Conservation (phyloP, 2,888 invertebrate species). For the Tenthredo mesomela region DNA sequence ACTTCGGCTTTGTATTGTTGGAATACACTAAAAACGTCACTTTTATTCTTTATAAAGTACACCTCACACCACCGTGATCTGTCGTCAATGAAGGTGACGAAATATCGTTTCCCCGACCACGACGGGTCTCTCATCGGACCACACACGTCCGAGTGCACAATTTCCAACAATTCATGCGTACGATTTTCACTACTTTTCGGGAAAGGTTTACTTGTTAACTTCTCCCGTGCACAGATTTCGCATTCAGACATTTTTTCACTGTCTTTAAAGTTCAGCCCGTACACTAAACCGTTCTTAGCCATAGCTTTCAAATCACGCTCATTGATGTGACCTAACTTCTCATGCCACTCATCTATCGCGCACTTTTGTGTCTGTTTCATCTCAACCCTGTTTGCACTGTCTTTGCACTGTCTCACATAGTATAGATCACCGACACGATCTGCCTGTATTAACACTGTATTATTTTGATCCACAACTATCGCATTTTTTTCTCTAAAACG, state of each 20-base stretch:
- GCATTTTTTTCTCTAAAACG: neutral
- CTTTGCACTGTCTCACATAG: neutral
- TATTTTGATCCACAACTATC: neutral
- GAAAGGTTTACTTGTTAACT: conserved; percentile 54
- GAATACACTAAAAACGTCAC: conserved; percentile 53
- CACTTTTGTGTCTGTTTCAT: no score
- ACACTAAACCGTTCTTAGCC: neutral
- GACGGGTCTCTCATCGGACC: conserved; percentile 55
- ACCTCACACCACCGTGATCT: conserved; percentile 56
- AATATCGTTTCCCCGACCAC: conserved; percentile 52
- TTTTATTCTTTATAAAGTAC: conserved; percentile 55
- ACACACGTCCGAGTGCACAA: conserved; percentile 57
- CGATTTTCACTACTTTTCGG: neutral
- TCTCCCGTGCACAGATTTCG: conserved; percentile 54
- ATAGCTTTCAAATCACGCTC: neutral
- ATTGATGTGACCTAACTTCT: no score
- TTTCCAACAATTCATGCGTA: conserved; percentile 34
- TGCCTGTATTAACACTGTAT: neutral
- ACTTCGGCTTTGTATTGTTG: conserved; percentile 53
- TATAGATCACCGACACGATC: neutral
- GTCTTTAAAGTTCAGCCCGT: neutral
- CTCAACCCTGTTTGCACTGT: neutral
- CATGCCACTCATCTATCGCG: neutral
- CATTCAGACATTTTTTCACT: conserved; percentile 46
- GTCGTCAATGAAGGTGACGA: conserved; percentile 58